A percentile compares a stretch with the other conserved stretches of the same genome.
phyloP scores from a whole-genome alignment of 2,888 invertebrate genomes.

The Vandiemenella viatica region DNA sequence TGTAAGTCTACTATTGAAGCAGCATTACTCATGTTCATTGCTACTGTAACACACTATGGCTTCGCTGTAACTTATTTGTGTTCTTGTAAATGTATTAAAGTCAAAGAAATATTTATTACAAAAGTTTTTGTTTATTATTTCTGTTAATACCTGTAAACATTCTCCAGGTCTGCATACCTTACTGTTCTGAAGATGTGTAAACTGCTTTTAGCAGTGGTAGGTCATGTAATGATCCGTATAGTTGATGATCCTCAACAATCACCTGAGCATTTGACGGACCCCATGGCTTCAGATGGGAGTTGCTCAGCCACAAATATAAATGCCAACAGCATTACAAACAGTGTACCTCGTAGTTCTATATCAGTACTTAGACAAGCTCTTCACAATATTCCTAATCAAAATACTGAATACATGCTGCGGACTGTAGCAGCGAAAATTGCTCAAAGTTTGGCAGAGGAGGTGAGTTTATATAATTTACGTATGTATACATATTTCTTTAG shows the following conservation, averaged over 20 bases:
- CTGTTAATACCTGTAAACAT: too few relatives aligned
- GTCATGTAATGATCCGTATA: constrained; percentile 54
- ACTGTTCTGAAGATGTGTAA: constrained; percentile 80
- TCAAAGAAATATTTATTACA: too few relatives aligned
- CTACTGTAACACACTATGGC: too few relatives aligned
- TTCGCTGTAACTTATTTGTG: too few relatives aligned
- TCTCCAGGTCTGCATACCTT: constrained; percentile 63
- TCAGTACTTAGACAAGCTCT: constrained; percentile 63
- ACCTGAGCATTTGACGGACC: constrained; percentile 28
- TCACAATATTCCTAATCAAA: constrained; percentile 67
- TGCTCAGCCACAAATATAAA: background rate
- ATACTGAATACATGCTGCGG: constrained; percentile 68
- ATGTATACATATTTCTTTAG: too few relatives aligned
- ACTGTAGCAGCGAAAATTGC: constrained; percentile 72
- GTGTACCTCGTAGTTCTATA: constrained; percentile 30
- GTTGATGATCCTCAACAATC: constrained; percentile 32
- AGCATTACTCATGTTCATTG: too few relatives aligned
- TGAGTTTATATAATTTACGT: constrained; percentile 22
- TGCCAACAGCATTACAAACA: background rate
- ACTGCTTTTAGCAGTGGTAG: constrained; percentile 72
- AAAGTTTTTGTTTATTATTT: too few relatives aligned
- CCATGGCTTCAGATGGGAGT: constrained; percentile 11
- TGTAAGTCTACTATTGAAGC: too few relatives aligned
- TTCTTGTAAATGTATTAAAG: too few relatives aligned
- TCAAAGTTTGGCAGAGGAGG: constrained; percentile 63